phyloP scores from a whole-genome alignment of 2,888 invertebrate genomes.

The Hermodice carunculata region DNA sequence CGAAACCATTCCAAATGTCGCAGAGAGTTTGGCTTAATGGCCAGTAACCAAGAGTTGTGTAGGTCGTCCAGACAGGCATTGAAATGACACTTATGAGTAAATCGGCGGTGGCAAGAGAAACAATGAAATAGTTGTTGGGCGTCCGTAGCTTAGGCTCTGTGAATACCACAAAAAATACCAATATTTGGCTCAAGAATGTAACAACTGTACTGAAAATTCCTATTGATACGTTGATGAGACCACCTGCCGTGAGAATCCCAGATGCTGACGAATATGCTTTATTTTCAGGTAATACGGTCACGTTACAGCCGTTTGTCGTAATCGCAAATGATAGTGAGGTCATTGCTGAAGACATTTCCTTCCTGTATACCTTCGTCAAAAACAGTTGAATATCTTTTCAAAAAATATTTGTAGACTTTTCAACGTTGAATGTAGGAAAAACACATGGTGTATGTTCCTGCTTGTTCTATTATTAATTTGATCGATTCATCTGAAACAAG shows the following conservation, averaged over 20 bases:
- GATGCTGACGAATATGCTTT: not conserved
- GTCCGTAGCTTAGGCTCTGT: not conserved
- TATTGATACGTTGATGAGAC: not conserved
- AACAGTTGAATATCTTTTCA: too few species aligned
- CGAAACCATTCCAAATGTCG: conserved; percentile 7
- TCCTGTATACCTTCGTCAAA: too few species aligned
- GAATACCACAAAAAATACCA: conserved; percentile 7
- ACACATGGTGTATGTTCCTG: too few species aligned
- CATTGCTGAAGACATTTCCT: too few species aligned
- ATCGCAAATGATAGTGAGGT: too few species aligned
- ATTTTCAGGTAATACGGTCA: not conserved
- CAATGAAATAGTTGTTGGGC: conserved; percentile 10
- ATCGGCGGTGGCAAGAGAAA: conserved; percentile 8
- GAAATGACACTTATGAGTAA: conserved; percentile 4
- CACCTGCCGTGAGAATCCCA: not conserved
- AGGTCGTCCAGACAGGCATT: conserved; percentile 14
- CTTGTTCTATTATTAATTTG: too few species aligned
- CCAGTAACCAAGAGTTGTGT: conserved; percentile 3
- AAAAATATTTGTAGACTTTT: too few species aligned
- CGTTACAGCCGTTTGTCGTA: too few species aligned
- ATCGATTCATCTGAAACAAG: not conserved
- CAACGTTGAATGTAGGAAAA: too few species aligned
- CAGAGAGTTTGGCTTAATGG: too few species aligned
- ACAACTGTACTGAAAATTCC: not conserved
- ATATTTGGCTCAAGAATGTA: not conserved